phyloP scores from a whole-genome alignment of 2,888 invertebrate genomes.

The Eristalinus aeneus region DNA sequence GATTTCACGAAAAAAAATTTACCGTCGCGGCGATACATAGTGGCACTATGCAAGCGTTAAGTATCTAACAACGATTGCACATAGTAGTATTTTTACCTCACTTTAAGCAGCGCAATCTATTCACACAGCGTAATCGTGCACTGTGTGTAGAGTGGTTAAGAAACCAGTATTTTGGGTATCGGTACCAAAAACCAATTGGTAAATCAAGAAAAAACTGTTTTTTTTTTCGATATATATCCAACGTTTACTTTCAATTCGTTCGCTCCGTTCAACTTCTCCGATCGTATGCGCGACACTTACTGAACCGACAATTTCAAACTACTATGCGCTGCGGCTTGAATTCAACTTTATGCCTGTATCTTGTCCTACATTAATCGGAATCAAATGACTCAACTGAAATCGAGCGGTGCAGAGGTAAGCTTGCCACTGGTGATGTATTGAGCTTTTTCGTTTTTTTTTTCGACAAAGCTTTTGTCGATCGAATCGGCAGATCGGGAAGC shows the following conservation, averaged over 20 bases:
- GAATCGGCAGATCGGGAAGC: neutral
- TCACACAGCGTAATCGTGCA: constrained; percentile 67
- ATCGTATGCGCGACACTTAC: constrained; percentile 65
- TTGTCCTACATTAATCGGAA: constrained; percentile 49
- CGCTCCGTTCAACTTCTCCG: constrained; percentile 66
- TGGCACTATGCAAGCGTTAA: constrained; percentile 48
- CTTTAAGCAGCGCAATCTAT: constrained; percentile 65
- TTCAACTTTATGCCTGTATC: constrained; percentile 39
- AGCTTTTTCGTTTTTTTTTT: constrained; percentile 14
- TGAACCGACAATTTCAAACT: constrained; percentile 57
- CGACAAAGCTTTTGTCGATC: constrained; percentile 28
- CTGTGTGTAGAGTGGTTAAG: constrained; percentile 63
- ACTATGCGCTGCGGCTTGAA: constrained; percentile 42
- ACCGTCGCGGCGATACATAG: constrained; percentile 27
- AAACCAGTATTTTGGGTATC: constrained; percentile 68
- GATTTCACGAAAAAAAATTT: constrained; percentile 40
- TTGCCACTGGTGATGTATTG: neutral
- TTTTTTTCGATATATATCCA: constrained; percentile 40
- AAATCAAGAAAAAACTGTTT: constrained; percentile 36
- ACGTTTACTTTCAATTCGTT: constrained; percentile 50
- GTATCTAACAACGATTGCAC: constrained; percentile 67
- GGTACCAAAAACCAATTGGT: constrained; percentile 48
- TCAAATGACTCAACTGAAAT: constrained; percentile 56
- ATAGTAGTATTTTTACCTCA: constrained; percentile 67
- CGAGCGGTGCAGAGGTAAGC: constrained; percentile 54